phyloP scores from a whole-genome alignment of 1,140 invertebrate genomes.

The Conus betulinus region DNA sequence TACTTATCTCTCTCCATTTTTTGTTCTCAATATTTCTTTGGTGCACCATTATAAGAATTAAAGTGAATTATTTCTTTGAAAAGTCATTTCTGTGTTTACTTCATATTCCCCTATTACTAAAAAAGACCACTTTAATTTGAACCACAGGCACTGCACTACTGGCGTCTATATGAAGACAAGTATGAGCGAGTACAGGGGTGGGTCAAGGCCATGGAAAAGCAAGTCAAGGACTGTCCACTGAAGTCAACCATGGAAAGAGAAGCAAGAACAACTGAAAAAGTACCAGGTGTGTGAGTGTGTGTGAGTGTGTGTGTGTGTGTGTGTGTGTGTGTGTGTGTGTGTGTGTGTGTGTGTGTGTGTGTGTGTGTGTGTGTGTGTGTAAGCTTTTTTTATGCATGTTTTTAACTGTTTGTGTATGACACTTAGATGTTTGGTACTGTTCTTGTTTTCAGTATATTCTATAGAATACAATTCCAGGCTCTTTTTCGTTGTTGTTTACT shows the following conservation, averaged over 20 bases:
- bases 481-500: too few species aligned
- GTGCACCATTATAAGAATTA: too few species aligned
- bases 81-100: too few species aligned
- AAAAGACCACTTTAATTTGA: not conserved
- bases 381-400: not conserved
- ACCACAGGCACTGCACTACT: slow-evolving; percentile 88
- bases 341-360: not conserved
- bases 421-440: too few species aligned
- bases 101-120: too few species aligned
- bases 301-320: not conserved
- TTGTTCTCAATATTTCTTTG: too few species aligned
- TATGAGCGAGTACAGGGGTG: slow-evolving; percentile 88
- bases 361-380: not conserved
- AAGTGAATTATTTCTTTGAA: too few species aligned
- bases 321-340: not conserved
- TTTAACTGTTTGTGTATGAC: not conserved
- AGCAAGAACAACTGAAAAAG: slow-evolving; percentile 90
- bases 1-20: too few species aligned
- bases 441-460: too few species aligned
- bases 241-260: slow-evolving; percentile 93
- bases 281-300: slow-evolving; percentile 84
- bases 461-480: too few species aligned
- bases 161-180: slow-evolving; percentile 92
- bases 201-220: slow-evolving; percentile 90
- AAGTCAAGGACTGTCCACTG: slow-evolving; percentile 89